Evolutionary conservation across 2,797 vertebrate genomes (phyloP), one percentile per base, ranked within the genome.

Genomic region (Rhinatrema bivittatum): DNA sequence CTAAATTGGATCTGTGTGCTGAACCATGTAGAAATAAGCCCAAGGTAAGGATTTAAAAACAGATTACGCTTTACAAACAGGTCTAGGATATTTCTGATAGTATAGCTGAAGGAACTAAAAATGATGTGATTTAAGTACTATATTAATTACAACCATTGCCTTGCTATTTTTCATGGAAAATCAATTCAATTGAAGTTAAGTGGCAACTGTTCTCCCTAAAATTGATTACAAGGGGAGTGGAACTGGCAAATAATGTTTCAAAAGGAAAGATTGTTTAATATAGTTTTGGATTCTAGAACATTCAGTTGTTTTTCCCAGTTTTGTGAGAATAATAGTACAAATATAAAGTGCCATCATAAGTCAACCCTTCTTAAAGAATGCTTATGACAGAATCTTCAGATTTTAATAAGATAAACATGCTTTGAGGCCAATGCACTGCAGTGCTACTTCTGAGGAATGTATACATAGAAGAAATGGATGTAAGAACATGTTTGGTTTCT

Each of bases 81-180:
- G n/a, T n/a, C n/a, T n/a, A n/a, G n/a, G n/a, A n/a, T n/a, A n/a
- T n/a, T n/a, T n/a, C n/a, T n/a, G n/a, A n/a, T n/a, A n/a, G n/a
- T n/a, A n/a, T n/a, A n/a, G n/a, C n/a, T n/a, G 35, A 45, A 55
- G 19, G 32, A n/a, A 34, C 2, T 17, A 32, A 17, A 36, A 49
- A 28, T 26, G 5, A 3, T 12, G 6, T 17, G 9, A 9, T 24
- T 4, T 36, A 13, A 7, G 7, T 33, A 34, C 17, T 16, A 4
- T 23, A 16, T 25, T 32, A 43, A 14, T 2, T 25, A 7, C 12
- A 45, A 40, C 4, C 9, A 22, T 3, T 43, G 49, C 34, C 9
- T 17, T 47, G 17, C 10, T 26, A 9, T 21, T 2, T 10, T 39
- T 39, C 36, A 10, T 33, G 13, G 11, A 44, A 46, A 58, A 42